Conservation (phyloP, 2,113 vertebrate genomes). For the Hippocampus comes region DNA sequence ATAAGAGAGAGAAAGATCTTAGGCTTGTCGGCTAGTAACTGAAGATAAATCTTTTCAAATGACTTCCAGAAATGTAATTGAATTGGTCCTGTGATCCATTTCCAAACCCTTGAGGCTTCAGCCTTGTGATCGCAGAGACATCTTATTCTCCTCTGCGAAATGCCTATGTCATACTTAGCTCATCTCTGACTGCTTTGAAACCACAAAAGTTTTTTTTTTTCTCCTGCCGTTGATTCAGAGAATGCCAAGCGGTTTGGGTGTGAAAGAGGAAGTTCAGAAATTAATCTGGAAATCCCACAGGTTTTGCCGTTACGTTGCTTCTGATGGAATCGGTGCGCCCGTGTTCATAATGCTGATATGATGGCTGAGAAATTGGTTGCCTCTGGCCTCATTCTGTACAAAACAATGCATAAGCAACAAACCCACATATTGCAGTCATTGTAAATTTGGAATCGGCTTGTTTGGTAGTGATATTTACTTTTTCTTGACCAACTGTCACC, state of each 20-base stretch:
- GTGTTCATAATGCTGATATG: conserved; percentile 41
- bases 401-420: conserved; percentile 28
- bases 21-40: conserved; percentile 22
- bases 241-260: conserved; percentile 10
- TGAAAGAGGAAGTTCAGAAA: conserved; percentile 28
- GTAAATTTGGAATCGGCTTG: conserved; percentile 18
- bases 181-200: conserved; percentile 20
- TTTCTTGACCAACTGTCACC: conserved; percentile 20
- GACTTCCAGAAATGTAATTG: conserved; percentile 46
- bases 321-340: conserved; percentile 27
- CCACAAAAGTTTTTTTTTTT: conserved; percentile 8
- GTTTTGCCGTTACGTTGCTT: conserved; percentile 40
- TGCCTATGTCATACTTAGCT: conserved; percentile 43
- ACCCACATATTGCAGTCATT: too few species aligned
- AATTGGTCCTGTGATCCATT: conserved; percentile 54
- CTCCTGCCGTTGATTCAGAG: conserved; percentile 8
- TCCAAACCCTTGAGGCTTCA: conserved; percentile 40
- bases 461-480: conserved; percentile 32
- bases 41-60: conserved; percentile 46
- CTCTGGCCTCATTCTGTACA: conserved; percentile 43
- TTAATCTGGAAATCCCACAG: conserved; percentile 32
- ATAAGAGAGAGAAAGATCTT: not conserved
- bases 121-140: conserved; percentile 39
- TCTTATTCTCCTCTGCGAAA: conserved; percentile 41
- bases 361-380: conserved; percentile 43